These are phyloP conservation scores for Diaphora mendica DNA, from an alignment of 2,888 invertebrate genomes.

Conservation along the genomic window DNA sequence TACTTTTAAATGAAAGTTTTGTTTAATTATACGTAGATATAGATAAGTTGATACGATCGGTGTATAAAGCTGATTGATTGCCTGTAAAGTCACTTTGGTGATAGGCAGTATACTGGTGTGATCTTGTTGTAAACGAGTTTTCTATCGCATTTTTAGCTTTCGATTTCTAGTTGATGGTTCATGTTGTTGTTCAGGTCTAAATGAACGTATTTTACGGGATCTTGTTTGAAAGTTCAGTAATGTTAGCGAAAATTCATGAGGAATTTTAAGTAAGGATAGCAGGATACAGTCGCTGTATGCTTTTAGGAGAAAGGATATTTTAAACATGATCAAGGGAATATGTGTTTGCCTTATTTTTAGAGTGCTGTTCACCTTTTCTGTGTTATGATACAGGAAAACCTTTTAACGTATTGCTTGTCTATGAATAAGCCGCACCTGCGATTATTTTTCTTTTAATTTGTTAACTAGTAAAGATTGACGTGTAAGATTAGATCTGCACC, in stretches of 20 bases:
- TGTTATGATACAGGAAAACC: neutral
- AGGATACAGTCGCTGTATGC: no score
- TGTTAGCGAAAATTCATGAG: neutral
- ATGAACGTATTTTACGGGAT: neutral
- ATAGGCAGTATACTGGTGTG: neutral
- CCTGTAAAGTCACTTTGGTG: conserved; percentile 3
- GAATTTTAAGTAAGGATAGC: neutral
- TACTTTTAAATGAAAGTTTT: conserved; percentile 17
- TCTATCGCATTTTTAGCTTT: neutral
- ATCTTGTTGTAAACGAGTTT: conserved; percentile 5
- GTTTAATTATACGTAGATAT: conserved; percentile 11
- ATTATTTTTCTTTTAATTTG: neutral
- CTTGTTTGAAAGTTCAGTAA: neutral
- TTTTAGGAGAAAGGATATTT: neutral
- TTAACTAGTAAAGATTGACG: neutral
- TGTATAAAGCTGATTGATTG: conserved; percentile 6
- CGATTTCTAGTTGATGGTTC: conserved; percentile 4
- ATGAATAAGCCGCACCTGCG: neutral
- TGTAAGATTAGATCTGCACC: neutral
- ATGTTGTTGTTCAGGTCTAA: neutral
- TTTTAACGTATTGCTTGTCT: neutral
- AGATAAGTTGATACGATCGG: neutral
- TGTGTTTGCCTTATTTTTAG: no score
- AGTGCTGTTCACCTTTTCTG: neutral
- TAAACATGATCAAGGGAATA: no score